Evolutionary conservation across 2,113 vertebrate species (phyloP).

Genomic region (Syrmaticus mikado): DNA sequence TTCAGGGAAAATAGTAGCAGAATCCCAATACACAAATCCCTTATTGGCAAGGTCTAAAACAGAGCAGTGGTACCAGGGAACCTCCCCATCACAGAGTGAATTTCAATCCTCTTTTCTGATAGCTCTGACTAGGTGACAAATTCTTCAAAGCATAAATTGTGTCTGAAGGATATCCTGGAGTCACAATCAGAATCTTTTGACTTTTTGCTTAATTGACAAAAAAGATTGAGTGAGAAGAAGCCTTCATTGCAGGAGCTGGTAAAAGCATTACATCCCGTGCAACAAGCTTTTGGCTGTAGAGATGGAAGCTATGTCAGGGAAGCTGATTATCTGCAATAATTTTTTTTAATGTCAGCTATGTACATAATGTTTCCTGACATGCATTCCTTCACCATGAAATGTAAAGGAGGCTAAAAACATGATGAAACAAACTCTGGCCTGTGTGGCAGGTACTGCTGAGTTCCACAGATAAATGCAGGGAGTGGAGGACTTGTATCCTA

Average conservation of each 20-base stretch:
- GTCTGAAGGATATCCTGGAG: background rate
- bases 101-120: background rate
- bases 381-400: background rate
- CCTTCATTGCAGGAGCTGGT: background rate
- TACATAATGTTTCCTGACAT: background rate
- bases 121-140: background rate
- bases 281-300: background rate
- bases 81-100: background rate
- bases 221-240: background rate
- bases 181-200: background rate
- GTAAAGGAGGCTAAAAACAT: background rate
- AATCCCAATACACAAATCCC: background rate
- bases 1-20: background rate
- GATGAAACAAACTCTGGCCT: background rate
- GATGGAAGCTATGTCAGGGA: background rate
- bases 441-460: background rate
- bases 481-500: background rate
- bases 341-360: background rate
- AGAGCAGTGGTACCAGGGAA: background rate
- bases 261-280: background rate
- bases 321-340: background rate
- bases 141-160: background rate
- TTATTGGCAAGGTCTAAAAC: background rate
- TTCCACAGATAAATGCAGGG: background rate
- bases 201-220: background rate